Evolutionary conservation across 2,797 vertebrate genomes (phyloP).

Genomic region (Halcyon badia): DNA sequence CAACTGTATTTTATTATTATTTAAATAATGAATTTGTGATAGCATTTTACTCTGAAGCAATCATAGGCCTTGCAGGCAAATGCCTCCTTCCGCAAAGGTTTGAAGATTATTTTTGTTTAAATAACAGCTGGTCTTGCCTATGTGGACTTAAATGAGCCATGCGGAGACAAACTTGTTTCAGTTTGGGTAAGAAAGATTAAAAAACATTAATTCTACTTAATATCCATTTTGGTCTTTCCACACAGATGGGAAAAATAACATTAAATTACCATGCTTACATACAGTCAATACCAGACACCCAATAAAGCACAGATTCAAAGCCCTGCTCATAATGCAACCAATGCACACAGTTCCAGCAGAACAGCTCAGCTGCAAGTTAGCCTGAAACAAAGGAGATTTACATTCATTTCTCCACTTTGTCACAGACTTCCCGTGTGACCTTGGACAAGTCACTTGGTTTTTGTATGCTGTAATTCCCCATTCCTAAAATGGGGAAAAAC

Average conservation of each 20-base stretch:
- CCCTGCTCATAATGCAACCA: background rate
- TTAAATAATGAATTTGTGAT: constrained; percentile 37
- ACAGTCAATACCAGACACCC: constrained; percentile 41
- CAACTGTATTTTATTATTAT: constrained; percentile 55
- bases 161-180: constrained; percentile 31
- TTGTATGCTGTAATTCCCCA: background rate
- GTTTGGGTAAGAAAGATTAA: constrained; percentile 35
- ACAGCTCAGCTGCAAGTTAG: constrained; percentile 14
- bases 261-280: constrained; percentile 48
- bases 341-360: background rate
- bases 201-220: constrained; percentile 50
- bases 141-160: constrained; percentile 30
- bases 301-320: constrained; percentile 48
- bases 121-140: constrained; percentile 25
- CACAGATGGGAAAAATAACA: constrained; percentile 48
- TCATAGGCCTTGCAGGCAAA: constrained; percentile 1
- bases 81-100: background rate
- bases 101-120: constrained; percentile 35
- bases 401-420: constrained; percentile 13
- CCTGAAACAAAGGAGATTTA: constrained; percentile 43
- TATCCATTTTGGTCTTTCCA: constrained; percentile 31
- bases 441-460: background rate
- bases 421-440: background rate
- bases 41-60: constrained; percentile 14
- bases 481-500: background rate